Evolutionary conservation across 2,113 vertebrate species (phyloP).

Genomic region (Sorex fumeus): DNA sequence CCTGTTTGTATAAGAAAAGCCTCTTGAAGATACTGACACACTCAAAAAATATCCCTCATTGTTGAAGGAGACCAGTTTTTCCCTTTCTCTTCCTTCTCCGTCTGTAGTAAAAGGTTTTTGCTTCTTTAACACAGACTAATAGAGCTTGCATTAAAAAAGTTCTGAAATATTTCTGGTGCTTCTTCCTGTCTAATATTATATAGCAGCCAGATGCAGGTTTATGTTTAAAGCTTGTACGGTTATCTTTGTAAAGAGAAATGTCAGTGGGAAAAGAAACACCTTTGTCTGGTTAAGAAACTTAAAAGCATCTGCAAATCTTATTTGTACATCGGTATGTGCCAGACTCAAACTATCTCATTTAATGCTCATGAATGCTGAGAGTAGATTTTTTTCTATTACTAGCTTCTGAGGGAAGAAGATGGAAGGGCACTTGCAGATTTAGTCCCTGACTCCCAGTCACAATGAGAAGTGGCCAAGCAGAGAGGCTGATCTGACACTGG

Average conservation of each 20-base stretch:
- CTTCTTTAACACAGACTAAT: conserved; percentile 64
- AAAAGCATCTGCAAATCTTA: conserved; percentile 27
- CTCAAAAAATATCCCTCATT: conserved; percentile 72
- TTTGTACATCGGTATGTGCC: conserved; percentile 5
- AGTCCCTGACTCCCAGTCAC: background rate
- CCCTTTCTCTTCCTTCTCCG: conserved; percentile 34
- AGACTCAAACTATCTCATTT: conserved; percentile 45
- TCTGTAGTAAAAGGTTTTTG: conserved; percentile 71
- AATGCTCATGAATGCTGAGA: background rate
- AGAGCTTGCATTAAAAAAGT: conserved; percentile 63
- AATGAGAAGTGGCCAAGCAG: background rate
- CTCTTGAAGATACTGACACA: conserved; percentile 80
- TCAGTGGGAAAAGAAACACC: background rate
- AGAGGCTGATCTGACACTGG: background rate
- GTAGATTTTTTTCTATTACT: conserved; percentile 8
- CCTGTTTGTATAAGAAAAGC: conserved; percentile 84
- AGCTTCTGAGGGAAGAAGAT: background rate
- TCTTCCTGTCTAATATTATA: conserved; percentile 46
- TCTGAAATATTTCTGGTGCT: conserved; percentile 62
- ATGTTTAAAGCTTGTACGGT: conserved; percentile 58
- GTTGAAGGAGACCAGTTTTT: conserved; percentile 74
- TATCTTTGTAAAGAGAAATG: conserved; percentile 65
- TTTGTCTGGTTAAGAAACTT: conserved; percentile 48
- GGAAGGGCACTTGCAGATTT: background rate
- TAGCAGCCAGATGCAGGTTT: conserved; percentile 64